phyloP scores from a whole-genome alignment of 2,797 vertebrate species.

The Selene dorsalis region DNA sequence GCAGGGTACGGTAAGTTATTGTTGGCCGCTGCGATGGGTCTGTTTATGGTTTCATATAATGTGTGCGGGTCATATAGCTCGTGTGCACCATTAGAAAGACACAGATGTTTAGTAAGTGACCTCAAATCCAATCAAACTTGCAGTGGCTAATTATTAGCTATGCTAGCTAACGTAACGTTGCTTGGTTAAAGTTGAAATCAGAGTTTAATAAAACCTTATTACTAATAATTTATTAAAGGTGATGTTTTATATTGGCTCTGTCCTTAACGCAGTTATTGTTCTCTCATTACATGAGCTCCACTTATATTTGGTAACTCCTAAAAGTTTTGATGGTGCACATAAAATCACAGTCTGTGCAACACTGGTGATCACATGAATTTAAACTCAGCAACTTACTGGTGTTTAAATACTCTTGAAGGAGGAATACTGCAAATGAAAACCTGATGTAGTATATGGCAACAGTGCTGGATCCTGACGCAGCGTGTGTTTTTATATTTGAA shows the following conservation, averaged over 20 bases:
- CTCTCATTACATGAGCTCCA: no score
- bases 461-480: no score
- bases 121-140: background rate
- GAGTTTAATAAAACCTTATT: background rate
- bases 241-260: no score
- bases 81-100: background rate
- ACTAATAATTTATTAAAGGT: background rate
- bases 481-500: no score
- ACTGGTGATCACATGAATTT: background rate
- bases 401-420: background rate
- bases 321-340: background rate
- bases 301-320: background rate
- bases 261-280: background rate
- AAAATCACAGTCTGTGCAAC: background rate
- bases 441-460: no score
- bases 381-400: background rate
- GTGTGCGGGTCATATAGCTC: background rate
- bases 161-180: conserved; percentile 41
- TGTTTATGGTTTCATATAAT: background rate
- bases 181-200: background rate
- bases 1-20: background rate
- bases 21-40: fast-evolving
- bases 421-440: background rate
- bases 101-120: background rate
- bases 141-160: conserved; percentile 39